Evolutionary conservation across 2,888 invertebrate genomes (phyloP).

Genomic region (Psylliodes chrysocephalus): DNA sequence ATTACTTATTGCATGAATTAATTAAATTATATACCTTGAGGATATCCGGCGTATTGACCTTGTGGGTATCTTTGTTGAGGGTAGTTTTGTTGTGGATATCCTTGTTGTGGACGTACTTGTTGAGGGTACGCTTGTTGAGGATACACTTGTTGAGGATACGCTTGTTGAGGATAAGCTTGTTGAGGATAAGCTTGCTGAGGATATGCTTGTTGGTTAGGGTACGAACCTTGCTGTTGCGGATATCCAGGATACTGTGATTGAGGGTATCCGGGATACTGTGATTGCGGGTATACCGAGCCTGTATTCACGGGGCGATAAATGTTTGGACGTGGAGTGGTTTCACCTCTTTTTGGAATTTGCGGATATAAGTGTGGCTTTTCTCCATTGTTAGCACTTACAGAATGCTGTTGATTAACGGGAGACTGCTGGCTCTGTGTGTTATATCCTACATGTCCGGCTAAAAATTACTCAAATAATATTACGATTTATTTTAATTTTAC

Average conservation of each 20-base stretch:
- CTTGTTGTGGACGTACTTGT: constrained; percentile 47
- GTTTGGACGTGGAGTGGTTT: constrained; percentile 58
- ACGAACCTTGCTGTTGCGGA: constrained; percentile 17
- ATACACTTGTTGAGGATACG: constrained; percentile 18
- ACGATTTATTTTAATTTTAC: no score
- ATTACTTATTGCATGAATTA: no score
- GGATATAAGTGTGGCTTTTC: constrained; percentile 51
- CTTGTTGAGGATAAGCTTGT: constrained; percentile 14
- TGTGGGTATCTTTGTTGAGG: constrained; percentile 25
- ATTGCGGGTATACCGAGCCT: constrained; percentile 55
- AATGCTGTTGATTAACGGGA: constrained; percentile 20
- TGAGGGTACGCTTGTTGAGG: constrained; percentile 17
- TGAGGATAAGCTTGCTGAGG: constrained; percentile 33
- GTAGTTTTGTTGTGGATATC: constrained; percentile 48
- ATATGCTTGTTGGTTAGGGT: constrained; percentile 23
- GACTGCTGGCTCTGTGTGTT: constrained; percentile 49
- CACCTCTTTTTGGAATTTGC: constrained; percentile 51
- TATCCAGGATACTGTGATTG: constrained; percentile 41
- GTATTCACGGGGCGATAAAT: constrained; percentile 40
- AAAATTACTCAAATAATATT: no score
- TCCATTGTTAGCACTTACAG: not conserved
- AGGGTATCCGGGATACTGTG: constrained; percentile 60
- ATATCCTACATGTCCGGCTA: constrained; percentile 52
- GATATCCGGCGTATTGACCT: constrained; percentile 8
- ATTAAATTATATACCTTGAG: no score